phyloP scores from a whole-genome alignment of 2,797 vertebrate species.

The Coreius guichenoti region DNA sequence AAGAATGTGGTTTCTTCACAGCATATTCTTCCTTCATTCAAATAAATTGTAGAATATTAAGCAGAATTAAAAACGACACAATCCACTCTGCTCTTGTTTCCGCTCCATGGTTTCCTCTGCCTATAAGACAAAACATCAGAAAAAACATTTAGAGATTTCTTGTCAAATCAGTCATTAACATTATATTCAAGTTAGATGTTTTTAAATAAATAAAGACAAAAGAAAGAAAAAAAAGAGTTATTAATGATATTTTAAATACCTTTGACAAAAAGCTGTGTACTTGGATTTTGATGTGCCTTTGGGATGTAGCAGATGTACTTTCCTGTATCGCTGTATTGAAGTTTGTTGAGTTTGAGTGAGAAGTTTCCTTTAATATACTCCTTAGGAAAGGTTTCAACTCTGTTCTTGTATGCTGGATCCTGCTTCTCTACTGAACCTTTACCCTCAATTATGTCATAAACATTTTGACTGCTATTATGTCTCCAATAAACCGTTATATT shows the following conservation, averaged over 20 bases:
- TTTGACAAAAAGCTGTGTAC: background rate
- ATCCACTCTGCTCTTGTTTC: background rate
- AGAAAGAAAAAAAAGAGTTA: background rate
- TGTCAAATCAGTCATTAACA: background rate
- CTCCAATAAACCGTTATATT: background rate
- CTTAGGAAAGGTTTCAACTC: background rate
- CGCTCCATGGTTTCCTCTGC: background rate
- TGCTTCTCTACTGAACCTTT: background rate
- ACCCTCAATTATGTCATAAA: conserved; percentile 21
- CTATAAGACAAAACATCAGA: background rate
- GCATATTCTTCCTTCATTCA: background rate
- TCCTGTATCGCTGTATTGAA: conserved; percentile 2
- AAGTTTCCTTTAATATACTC: conserved; percentile 45
- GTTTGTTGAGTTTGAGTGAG: conserved; percentile 18
- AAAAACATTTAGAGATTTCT: background rate
- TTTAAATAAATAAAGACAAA: too few relatives aligned
- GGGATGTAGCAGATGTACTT: conserved; percentile 7
- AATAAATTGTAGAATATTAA: background rate
- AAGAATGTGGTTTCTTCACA: too few relatives aligned
- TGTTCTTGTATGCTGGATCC: background rate
- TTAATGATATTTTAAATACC: background rate
- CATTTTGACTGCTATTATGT: background rate
- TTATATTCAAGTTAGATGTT: too few relatives aligned
- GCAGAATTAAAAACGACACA: background rate
- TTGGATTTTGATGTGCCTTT: background rate